A percentile compares a stretch with the other conserved stretches of the same genome.
These are phyloP conservation scores for Macropis europaea DNA, from an alignment of 2,888 invertebrate genomes.

Conservation along the genomic window DNA sequence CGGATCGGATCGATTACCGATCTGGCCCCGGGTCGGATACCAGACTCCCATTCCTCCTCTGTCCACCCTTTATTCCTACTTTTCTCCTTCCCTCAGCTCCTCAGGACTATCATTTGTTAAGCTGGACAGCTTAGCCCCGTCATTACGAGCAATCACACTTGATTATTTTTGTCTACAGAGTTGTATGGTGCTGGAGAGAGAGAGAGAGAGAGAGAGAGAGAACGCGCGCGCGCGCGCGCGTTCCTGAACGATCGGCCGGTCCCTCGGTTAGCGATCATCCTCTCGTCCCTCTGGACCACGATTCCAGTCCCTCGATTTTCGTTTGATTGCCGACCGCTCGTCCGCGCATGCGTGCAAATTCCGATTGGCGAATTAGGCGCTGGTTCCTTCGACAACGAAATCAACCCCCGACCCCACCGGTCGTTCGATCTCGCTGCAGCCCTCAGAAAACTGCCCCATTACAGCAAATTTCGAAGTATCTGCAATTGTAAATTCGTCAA, in stretches of 20 bases:
- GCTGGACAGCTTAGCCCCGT: slow-evolving; percentile 78
- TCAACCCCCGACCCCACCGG: too few species aligned
- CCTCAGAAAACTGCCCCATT: too few species aligned
- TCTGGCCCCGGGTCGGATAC: slow-evolving; percentile 54
- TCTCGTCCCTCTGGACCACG: slow-evolving; percentile 24
- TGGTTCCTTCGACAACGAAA: slow-evolving; percentile 39
- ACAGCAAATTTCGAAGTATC: too few species aligned
- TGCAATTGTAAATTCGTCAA: too few species aligned
- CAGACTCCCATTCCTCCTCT: slow-evolving; percentile 17
- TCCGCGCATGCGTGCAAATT: slow-evolving; percentile 52
- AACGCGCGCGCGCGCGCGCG: too few species aligned
- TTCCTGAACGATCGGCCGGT: slow-evolving; percentile 56
- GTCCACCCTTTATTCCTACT: slow-evolving; percentile 32
- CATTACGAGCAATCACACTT: slow-evolving; percentile 79
- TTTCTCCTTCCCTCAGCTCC: slow-evolving; percentile 37
- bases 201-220: too few species aligned
- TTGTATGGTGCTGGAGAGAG: too few species aligned
- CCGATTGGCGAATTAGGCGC: slow-evolving; percentile 65
- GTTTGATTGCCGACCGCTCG: slow-evolving; percentile 63
- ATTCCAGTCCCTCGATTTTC: slow-evolving; percentile 63
- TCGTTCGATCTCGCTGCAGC: too few species aligned
- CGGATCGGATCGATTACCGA: slow-evolving; percentile 75
- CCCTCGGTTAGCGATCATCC: slow-evolving; percentile 23
- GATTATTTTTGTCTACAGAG: slow-evolving; percentile 79
- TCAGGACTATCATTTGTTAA: slow-evolving; percentile 78